These are phyloP conservation scores for Cynaeus angustus DNA, from an alignment of 2,888 invertebrate species.

Conservation along the genomic window DNA sequence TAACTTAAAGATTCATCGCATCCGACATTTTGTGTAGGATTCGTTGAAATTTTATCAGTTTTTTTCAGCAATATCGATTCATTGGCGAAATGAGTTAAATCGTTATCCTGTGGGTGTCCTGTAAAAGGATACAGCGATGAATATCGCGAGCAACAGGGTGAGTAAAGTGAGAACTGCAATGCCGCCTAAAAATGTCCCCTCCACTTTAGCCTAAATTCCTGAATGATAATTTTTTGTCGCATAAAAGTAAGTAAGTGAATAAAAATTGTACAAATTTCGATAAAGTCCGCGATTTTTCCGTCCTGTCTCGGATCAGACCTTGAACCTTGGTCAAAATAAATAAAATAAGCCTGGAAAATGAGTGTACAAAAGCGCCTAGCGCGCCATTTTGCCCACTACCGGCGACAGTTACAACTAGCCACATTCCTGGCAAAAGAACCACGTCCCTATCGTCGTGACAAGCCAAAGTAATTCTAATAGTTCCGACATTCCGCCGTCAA, in stretches of 20 bases:
- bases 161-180: background rate
- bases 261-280: background rate
- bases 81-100: too few species aligned
- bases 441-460: slow-evolving; percentile 69
- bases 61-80: too few species aligned
- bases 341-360: slow-evolving; percentile 68
- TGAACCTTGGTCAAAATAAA: slow-evolving; percentile 64
- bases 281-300: slow-evolving; percentile 2
- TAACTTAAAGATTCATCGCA: too few species aligned
- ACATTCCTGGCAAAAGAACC: slow-evolving; percentile 71
- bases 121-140: slow-evolving; percentile 2
- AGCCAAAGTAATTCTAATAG: slow-evolving; percentile 69
- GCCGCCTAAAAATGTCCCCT: slow-evolving; percentile 17
- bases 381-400: slow-evolving; percentile 62
- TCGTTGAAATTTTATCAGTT: too few species aligned
- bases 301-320: slow-evolving; percentile 58
- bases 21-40: too few species aligned
- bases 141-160: slow-evolving; percentile 5
- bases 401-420: slow-evolving; percentile 66
- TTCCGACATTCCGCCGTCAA: slow-evolving; percentile 62
- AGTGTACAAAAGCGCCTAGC: slow-evolving; percentile 58
- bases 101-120: slow-evolving; percentile 1
- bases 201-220: slow-evolving; percentile 13
- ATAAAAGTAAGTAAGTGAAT: too few species aligned
- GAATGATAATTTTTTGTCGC: slow-evolving; percentile 9